phyloP scores from a whole-genome alignment of 2,888 invertebrate genomes.

The Leptinotarsa juncta region DNA sequence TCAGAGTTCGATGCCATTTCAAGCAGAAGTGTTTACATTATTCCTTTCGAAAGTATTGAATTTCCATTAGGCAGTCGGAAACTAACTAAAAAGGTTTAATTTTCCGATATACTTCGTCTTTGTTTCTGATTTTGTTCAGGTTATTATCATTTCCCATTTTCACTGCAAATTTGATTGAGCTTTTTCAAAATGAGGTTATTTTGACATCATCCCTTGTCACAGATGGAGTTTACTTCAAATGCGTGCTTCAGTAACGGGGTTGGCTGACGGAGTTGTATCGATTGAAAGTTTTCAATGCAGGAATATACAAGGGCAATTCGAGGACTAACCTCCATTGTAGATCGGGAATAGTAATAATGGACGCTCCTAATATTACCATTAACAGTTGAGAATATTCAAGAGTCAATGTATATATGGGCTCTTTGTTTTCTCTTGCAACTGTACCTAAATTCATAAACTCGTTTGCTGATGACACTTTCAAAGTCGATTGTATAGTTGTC shows the following conservation, averaged over 20 bases:
- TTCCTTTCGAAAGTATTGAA: neutral
- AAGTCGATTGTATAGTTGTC: too few species aligned
- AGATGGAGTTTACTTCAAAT: neutral
- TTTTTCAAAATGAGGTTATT: constrained; percentile 5
- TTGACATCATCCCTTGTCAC: constrained; percentile 11
- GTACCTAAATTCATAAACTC: too few species aligned
- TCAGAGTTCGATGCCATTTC: constrained; percentile 17
- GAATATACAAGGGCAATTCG: neutral
- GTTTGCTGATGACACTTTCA: too few species aligned
- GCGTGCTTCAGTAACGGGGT: neutral
- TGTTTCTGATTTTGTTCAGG: neutral
- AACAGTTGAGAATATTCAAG: too few species aligned
- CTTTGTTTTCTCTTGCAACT: too few species aligned
- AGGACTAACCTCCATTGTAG: neutral
- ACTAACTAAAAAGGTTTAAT: neutral
- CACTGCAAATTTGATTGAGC: neutral
- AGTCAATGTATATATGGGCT: too few species aligned
- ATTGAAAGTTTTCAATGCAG: neutral
- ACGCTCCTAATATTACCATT: too few species aligned
- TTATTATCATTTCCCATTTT: neutral
- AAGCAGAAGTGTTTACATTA: neutral
- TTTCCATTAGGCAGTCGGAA: neutral
- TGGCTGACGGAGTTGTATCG: constrained; percentile 9
- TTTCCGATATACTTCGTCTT: neutral
- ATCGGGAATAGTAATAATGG: too few species aligned